Conservation (phyloP, 2,797 vertebrate genomes). For the Phalloptychus januarius region DNA sequence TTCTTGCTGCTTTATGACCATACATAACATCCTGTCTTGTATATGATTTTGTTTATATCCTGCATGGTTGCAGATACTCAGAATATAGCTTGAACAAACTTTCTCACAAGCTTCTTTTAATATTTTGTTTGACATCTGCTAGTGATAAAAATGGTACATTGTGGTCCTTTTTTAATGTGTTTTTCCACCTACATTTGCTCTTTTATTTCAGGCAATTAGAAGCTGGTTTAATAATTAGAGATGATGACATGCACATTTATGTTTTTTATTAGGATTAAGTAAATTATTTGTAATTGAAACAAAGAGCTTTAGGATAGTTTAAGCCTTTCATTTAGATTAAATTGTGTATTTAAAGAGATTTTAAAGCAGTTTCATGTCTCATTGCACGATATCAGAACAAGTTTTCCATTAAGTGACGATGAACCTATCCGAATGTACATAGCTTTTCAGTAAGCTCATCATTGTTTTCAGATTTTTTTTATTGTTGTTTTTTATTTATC, state of each 20-base stretch:
- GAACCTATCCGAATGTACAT: not conserved
- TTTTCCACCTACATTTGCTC: constrained; percentile 2
- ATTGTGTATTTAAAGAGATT: not conserved
- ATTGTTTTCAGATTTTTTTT: not conserved
- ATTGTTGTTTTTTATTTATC: not conserved
- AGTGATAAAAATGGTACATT: not conserved
- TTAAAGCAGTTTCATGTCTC: not conserved
- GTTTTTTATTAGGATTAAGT: constrained; percentile 5
- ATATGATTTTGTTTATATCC: not conserved
- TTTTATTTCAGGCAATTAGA: constrained; percentile 2
- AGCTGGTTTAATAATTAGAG: not conserved
- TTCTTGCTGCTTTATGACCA: constrained; percentile 15
- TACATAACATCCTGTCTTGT: constrained; percentile 11
- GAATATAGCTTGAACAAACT: not conserved
- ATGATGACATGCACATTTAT: constrained; percentile 4
- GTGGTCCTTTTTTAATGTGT: constrained; percentile 1
- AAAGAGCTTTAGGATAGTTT: not conserved
- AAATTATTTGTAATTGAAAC: not conserved
- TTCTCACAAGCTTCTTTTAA: constrained; percentile 1
- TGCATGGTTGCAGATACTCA: not conserved
- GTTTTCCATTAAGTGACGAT: not conserved
- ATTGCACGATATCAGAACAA: not conserved
- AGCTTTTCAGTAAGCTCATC: not conserved
- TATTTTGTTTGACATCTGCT: constrained; percentile 3
- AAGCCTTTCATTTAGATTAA: not conserved